Percentiles rank a stretch among this genome's conserved stretches.
Evolutionary conservation across 2,797 vertebrate genomes (phyloP).

Genomic region (Serranus cabrilla): DNA sequence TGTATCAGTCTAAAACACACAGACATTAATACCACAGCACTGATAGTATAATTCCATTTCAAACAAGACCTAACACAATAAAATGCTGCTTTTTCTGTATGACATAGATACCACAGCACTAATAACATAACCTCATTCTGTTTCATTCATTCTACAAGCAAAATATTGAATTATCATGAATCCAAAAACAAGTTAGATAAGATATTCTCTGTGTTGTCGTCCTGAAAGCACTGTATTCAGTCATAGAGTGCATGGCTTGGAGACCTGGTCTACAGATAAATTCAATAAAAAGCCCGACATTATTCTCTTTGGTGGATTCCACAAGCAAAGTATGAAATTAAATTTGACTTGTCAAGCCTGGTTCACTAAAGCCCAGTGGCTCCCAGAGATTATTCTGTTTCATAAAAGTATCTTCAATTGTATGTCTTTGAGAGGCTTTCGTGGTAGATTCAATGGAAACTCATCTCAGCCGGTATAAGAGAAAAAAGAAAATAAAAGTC

Average conservation of each 20-base stretch:
- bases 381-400: slow-evolving; percentile 20
- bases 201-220: slow-evolving; percentile 72
- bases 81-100: slow-evolving; percentile 72
- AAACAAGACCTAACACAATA: slow-evolving; percentile 79
- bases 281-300: slow-evolving; percentile 68
- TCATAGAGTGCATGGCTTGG: slow-evolving; percentile 61
- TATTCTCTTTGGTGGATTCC: slow-evolving; percentile 80
- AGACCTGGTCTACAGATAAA: slow-evolving; percentile 73
- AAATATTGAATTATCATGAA: slow-evolving; percentile 81
- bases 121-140: slow-evolving; percentile 77
- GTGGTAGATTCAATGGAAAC: too few relatives aligned
- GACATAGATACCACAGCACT: slow-evolving; percentile 80
- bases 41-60: slow-evolving; percentile 81
- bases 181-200: slow-evolving; percentile 78
- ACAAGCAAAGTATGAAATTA: slow-evolving; percentile 71
- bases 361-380: slow-evolving; percentile 18
- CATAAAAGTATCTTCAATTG: background rate
- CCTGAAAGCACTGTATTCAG: slow-evolving; percentile 73
- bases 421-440: background rate
- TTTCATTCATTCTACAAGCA: slow-evolving; percentile 80
- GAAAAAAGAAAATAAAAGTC: too few relatives aligned
- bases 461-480: too few relatives aligned
- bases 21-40: slow-evolving; percentile 80
- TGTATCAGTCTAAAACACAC: slow-evolving; percentile 78
- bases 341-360: slow-evolving; percentile 35